A percentile compares a stretch with the other conserved stretches of the same genome.
Evolutionary conservation across 2,797 vertebrate species (phyloP).

Genomic region (Peromyscus nudipes): DNA sequence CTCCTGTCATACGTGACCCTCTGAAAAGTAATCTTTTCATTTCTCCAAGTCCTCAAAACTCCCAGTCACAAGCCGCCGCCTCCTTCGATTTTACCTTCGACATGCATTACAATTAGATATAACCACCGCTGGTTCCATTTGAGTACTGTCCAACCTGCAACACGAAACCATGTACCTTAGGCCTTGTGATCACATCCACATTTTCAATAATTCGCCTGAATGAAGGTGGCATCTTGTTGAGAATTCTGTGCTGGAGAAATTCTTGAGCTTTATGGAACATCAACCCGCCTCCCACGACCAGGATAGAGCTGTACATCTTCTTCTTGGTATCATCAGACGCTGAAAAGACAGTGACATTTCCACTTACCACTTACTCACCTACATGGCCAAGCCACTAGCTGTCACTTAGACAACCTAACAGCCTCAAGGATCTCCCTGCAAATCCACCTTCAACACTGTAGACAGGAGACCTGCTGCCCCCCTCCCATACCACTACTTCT

Average conservation of each 20-base stretch:
- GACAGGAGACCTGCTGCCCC: not conserved
- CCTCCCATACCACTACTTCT: not conserved
- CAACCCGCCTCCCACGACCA: slow-evolving; percentile 97
- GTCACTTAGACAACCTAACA: not conserved
- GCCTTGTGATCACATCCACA: slow-evolving; percentile 97
- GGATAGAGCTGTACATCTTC: slow-evolving; percentile 99
- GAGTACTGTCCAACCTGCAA: not conserved
- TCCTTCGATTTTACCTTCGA: not conserved
- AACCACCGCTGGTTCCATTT: not conserved
- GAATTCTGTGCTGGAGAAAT: slow-evolving; percentile 97
- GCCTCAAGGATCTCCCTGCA: not conserved
- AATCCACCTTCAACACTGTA: not conserved
- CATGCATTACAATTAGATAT: not conserved
- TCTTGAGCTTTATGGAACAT: slow-evolving; percentile 97
- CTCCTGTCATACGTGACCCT: not conserved
- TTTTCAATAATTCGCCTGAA: slow-evolving; percentile 98
- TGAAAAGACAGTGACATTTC: slow-evolving; percentile 83
- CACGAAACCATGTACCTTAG: slow-evolving; percentile 91
- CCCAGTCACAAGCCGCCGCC: not conserved
- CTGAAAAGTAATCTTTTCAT: not conserved
- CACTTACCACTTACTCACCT: not conserved
- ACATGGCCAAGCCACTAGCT: not conserved
- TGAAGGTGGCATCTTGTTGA: slow-evolving; percentile 99
- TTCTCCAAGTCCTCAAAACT: not conserved
- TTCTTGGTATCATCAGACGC: slow-evolving; percentile 98